Percentiles rank a stretch among this genome's conserved stretches.
Conservation (phyloP, 1,140 invertebrate species). For the Acyrthosiphon pisum region DNA sequence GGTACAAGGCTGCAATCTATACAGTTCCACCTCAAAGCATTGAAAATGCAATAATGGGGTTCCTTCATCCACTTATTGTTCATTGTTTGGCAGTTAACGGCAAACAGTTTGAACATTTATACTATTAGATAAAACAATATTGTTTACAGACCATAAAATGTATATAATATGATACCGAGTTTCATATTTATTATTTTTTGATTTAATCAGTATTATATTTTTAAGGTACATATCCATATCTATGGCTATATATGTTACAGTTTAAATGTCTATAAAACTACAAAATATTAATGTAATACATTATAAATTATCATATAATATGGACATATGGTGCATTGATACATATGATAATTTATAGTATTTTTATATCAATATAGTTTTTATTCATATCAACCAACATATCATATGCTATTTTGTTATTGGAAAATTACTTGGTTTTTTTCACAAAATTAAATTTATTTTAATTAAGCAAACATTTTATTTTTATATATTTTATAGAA, state of each 20-base stretch:
- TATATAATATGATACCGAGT: not conserved
- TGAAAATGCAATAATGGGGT: not conserved
- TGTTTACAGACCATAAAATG: slow-evolving; percentile 4
- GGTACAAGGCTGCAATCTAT: not conserved
- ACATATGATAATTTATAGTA: not conserved
- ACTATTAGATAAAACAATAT: slow-evolving; percentile 18
- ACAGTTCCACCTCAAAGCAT: slow-evolving; percentile 35
- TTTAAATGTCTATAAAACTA: not conserved
- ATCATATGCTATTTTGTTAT: not conserved
- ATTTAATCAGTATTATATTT: not conserved
- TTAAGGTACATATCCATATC: not conserved
- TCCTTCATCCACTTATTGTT: not conserved
- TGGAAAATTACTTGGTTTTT: no score
- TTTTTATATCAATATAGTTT: not conserved
- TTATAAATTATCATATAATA: not conserved
- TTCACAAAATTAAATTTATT: no score
- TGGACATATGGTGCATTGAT: not conserved
- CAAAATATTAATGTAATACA: not conserved
- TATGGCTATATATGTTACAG: not conserved
- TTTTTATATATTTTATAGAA: not conserved
- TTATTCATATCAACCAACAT: not conserved
- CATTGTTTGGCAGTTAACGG: slow-evolving; percentile 29
- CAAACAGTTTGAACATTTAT: not conserved
- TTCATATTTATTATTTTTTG: not conserved
- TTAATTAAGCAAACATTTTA: not conserved